phyloP scores from a whole-genome alignment of 2,113 vertebrate genomes.

The Microtus ochrogaster region DNA sequence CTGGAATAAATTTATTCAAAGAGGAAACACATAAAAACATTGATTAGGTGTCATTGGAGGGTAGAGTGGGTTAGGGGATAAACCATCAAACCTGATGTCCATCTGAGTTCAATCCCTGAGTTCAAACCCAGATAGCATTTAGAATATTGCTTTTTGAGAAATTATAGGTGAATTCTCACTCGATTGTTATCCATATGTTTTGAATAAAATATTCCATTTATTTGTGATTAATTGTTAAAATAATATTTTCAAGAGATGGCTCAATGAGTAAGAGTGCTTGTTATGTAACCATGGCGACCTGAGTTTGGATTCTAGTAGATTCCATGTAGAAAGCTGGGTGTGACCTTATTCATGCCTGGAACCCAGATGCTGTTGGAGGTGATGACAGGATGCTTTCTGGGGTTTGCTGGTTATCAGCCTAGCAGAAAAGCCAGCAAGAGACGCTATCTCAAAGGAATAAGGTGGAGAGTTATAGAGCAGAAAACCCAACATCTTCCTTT shows the following conservation, averaged over 20 bases:
- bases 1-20: too few species aligned
- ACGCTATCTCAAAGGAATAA: too few species aligned
- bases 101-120: neutral
- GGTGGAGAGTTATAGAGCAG: too few species aligned
- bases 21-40: too few species aligned
- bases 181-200: neutral
- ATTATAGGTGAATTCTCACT: neutral
- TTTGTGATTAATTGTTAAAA: neutral
- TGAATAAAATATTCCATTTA: neutral
- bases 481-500: too few species aligned
- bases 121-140: neutral
- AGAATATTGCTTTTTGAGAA: neutral
- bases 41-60: neutral
- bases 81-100: too few species aligned
- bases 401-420: too few species aligned
- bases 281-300: neutral
- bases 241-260: neutral
- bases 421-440: too few species aligned
- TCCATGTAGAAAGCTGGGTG: too few species aligned
- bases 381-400: too few species aligned
- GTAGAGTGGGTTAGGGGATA: neutral
- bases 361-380: too few species aligned
- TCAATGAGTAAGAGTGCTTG: neutral
- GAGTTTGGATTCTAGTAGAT: neutral
- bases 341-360: too few species aligned